Percentiles rank a stretch among this genome's conserved stretches.
Evolutionary conservation across 2,888 invertebrate species (phyloP).

Genomic region (Seladonia tumulorum): DNA sequence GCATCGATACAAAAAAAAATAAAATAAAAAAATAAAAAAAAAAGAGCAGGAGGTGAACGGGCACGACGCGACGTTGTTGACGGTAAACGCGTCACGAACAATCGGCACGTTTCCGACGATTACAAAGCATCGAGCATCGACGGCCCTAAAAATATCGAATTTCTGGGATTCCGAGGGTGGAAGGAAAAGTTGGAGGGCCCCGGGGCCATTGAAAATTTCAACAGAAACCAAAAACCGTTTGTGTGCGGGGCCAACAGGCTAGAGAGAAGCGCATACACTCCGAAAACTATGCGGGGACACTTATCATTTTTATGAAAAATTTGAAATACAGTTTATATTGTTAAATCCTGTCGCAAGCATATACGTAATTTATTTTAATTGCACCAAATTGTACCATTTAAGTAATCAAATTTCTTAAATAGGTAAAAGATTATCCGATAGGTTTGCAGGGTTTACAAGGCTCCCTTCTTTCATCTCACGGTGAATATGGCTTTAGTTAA

Average conservation of each 20-base stretch:
- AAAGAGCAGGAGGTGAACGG: not conserved
- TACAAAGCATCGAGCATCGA: conserved; percentile 3
- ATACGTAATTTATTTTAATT: not conserved
- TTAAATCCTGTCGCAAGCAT: too few relatives aligned
- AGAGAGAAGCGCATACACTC: not conserved
- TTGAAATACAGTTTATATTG: not conserved
- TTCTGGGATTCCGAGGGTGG: not conserved
- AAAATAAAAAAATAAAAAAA: not conserved
- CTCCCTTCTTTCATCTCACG: not conserved
- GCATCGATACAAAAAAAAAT: not conserved
- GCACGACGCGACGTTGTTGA: not conserved
- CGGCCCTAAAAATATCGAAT: conserved; percentile 13
- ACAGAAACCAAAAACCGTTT: conserved; percentile 13
- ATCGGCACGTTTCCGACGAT: not conserved
- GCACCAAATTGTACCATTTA: not conserved
- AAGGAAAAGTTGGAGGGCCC: not conserved
- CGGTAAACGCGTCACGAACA: conserved; percentile 6
- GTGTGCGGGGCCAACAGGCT: not conserved
- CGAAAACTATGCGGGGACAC: not conserved
- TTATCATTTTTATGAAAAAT: not conserved
- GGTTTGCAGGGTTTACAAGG: too few relatives aligned
- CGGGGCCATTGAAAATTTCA: not conserved
- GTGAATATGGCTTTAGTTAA: not conserved
- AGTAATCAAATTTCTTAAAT: not conserved
- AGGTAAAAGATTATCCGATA: not conserved